A percentile compares a stretch with the other conserved stretches of the same genome.
Evolutionary conservation across 2,113 vertebrate species (phyloP).

Genomic region (Gila orcuttii): DNA sequence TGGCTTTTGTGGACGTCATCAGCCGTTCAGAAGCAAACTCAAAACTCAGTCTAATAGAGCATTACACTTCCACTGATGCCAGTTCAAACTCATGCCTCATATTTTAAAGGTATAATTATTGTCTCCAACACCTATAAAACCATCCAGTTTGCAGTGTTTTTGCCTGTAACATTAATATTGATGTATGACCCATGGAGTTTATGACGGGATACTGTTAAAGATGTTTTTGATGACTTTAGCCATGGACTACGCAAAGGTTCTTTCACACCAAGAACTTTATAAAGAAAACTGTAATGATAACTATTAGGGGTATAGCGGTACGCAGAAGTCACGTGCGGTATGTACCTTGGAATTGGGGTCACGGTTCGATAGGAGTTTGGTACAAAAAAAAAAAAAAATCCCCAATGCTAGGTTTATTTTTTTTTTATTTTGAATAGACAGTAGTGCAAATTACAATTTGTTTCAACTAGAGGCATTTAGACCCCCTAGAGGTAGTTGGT

Average conservation of each 20-base stretch:
- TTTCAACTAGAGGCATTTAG: too few relatives aligned
- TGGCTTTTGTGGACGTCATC: background rate
- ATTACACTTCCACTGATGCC: background rate
- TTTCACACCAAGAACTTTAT: background rate
- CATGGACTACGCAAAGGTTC: background rate
- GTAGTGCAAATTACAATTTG: too few relatives aligned
- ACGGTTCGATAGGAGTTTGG: too few relatives aligned
- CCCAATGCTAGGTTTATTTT: too few relatives aligned
- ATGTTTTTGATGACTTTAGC: background rate
- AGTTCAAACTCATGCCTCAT: slow-evolving; percentile 19
- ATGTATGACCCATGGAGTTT: background rate
- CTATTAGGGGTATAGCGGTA: too few relatives aligned
- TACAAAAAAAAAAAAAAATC: too few relatives aligned
- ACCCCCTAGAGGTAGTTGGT: too few relatives aligned
- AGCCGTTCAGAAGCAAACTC: slow-evolving; percentile 6
- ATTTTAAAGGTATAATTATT: background rate
- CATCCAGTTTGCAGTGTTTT: background rate
- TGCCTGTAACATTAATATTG: background rate
- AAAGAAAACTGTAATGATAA: too few relatives aligned
- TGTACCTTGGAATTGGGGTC: too few relatives aligned
- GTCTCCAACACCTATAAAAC: background rate
- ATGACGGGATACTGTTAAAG: slow-evolving; percentile 4
- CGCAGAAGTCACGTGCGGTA: too few relatives aligned
- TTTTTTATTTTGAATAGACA: too few relatives aligned
- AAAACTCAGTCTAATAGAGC: slow-evolving; percentile 17